These are phyloP conservation scores for Scaptomyza graminum DNA, from an alignment of 1,140 invertebrate species.

Conservation along the genomic window DNA sequence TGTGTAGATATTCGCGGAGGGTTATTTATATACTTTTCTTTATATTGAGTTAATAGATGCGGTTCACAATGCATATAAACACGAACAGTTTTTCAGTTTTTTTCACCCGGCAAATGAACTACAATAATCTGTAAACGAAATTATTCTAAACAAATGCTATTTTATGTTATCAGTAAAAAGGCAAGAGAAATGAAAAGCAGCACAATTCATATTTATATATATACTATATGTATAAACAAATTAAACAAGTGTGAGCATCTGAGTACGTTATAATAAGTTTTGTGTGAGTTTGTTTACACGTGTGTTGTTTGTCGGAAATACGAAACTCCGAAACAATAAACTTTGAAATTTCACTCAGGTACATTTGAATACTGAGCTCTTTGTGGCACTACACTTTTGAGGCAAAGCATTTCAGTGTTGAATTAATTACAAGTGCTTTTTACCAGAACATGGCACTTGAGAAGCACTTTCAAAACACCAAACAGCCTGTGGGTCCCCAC, in stretches of 20 bases:
- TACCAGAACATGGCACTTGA: slow-evolving; percentile 7
- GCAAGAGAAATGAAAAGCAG: background rate
- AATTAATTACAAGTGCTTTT: slow-evolving; percentile 7
- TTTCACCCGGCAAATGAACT: slow-evolving; percentile 5
- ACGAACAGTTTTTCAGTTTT: slow-evolving; percentile 32
- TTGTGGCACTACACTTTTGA: background rate
- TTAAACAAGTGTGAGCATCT: background rate
- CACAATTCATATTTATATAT: background rate
- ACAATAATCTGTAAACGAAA: slow-evolving; percentile 15
- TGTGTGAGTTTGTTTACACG: slow-evolving; percentile 8
- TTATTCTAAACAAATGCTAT: slow-evolving; percentile 16
- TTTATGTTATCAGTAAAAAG: slow-evolving; percentile 29
- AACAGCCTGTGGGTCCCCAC: background rate
- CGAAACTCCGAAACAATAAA: slow-evolving; percentile 7
- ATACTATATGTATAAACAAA: slow-evolving; percentile 3
- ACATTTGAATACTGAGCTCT: background rate
- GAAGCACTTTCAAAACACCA: background rate
- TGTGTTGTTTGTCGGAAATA: slow-evolving; percentile 15
- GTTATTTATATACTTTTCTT: slow-evolving; percentile 5
- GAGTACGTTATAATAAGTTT: slow-evolving; percentile 4
- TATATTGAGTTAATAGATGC: background rate
- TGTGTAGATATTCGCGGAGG: slow-evolving; percentile 13
- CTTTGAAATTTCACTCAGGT: slow-evolving; percentile 9
- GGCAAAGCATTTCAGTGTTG: background rate
- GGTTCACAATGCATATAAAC: background rate